phyloP scores from a whole-genome alignment of 1,140 invertebrate species.

The Calephelis nemesis region DNA sequence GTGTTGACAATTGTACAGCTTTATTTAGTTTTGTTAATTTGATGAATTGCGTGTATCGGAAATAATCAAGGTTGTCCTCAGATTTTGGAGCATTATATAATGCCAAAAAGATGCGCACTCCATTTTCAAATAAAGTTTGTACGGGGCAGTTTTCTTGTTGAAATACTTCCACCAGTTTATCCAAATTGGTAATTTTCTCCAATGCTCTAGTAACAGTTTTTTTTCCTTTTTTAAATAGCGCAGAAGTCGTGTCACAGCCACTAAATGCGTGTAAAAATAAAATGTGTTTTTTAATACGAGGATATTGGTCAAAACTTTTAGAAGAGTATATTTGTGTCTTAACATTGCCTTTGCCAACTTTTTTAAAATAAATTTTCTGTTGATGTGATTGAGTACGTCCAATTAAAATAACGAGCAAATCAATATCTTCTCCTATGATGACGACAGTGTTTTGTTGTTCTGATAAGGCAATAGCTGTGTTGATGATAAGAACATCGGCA shows the following conservation, averaged over 20 bases:
- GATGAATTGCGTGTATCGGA: slow-evolving; percentile 45
- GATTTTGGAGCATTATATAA: slow-evolving; percentile 53
- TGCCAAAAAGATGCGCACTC: slow-evolving; percentile 44
- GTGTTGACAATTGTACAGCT: slow-evolving; percentile 46
- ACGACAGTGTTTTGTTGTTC: slow-evolving; percentile 44
- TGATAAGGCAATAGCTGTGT: slow-evolving; percentile 49
- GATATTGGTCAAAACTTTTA: slow-evolving; percentile 50
- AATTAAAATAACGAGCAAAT: slow-evolving; percentile 56
- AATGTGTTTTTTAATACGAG: slow-evolving; percentile 46
- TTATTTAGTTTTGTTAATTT: slow-evolving; percentile 48
- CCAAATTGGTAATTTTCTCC: slow-evolving; percentile 40
- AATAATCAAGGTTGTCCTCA: slow-evolving; percentile 45
- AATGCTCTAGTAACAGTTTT: slow-evolving; percentile 37
- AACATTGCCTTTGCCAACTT: slow-evolving; percentile 44
- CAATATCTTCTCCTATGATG: slow-evolving; percentile 59
- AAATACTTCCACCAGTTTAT: slow-evolving; percentile 50
- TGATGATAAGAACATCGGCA: slow-evolving; percentile 53
- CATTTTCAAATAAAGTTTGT: slow-evolving; percentile 49
- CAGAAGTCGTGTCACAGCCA: slow-evolving; percentile 58
- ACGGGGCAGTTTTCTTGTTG: slow-evolving; percentile 47
- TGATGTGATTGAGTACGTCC: slow-evolving; percentile 37
- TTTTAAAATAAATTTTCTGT: slow-evolving; percentile 43
- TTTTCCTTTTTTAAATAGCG: slow-evolving; percentile 54
- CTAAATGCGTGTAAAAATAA: slow-evolving; percentile 56
- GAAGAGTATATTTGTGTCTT: slow-evolving; percentile 46